Percentiles rank a stretch among this genome's conserved stretches.
phyloP scores from a whole-genome alignment of 1,140 invertebrate species.

The Xylocopa sonorina region DNA sequence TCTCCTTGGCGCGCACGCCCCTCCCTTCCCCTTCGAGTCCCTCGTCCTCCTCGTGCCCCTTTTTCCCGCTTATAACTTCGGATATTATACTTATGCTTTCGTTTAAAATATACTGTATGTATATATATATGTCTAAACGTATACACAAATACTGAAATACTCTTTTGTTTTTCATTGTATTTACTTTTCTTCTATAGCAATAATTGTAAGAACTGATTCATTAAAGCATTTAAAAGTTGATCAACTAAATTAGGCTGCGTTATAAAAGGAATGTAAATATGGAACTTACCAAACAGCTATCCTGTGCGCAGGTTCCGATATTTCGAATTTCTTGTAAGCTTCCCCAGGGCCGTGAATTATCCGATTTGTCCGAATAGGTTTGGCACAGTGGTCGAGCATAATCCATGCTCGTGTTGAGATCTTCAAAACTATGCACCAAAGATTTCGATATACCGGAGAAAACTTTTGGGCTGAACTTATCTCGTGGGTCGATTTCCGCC shows the following conservation, averaged over 20 bases:
- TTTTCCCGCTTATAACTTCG: neutral
- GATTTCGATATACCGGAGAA: slow-evolving; percentile 79
- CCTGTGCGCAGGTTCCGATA: slow-evolving; percentile 66
- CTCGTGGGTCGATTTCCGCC: slow-evolving; percentile 49
- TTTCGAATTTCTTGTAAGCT: slow-evolving; percentile 84
- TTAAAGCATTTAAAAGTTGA: neutral
- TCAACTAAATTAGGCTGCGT: neutral
- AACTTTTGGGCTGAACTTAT: slow-evolving; percentile 84
- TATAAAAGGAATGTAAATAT: slow-evolving; percentile 10
- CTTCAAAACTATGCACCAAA: slow-evolving; percentile 83
- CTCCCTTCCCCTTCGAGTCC: neutral
- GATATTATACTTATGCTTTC: neutral
- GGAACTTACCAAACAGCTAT: slow-evolving; percentile 71
- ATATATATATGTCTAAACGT: too few relatives aligned
- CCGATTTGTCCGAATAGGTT: slow-evolving; percentile 71
- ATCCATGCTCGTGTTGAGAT: slow-evolving; percentile 79
- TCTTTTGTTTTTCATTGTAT: neutral
- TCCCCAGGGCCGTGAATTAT: slow-evolving; percentile 80
- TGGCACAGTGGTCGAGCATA: slow-evolving; percentile 72
- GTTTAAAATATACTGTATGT: neutral
- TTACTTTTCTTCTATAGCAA: neutral
- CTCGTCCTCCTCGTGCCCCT: neutral
- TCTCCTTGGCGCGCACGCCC: neutral
- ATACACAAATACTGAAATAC: neutral
- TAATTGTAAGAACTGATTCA: neutral